Base-by-base conservation (phyloP, 2,113 vertebrate genomes). In the Coryphaenoides rupestris region DNA sequence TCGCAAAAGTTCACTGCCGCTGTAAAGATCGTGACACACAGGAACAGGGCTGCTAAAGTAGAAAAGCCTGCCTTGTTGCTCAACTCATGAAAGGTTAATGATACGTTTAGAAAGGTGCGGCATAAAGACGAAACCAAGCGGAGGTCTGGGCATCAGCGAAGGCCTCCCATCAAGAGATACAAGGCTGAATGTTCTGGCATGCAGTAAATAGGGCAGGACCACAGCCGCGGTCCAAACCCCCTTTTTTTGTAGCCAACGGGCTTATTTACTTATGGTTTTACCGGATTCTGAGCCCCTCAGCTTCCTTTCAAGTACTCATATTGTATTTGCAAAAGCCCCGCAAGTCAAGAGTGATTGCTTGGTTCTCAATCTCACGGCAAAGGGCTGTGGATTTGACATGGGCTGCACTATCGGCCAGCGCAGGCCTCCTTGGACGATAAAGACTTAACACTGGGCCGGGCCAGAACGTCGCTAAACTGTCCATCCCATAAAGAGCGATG, bases 201-300 rank as follows among this genome's bases (percentile, higher is more conserved):
- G 33, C 72, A 73, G 76, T 80, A 84, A 84, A 82, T 76, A 82
- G 79, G 73, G 84, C 74, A 80, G 70, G 72, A 84, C 78, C 73
- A 68, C 72, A 69, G 77, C 75, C 67, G 66, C 70, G 76, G 70
- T 75, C 65, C 77, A 83, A 86, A 81, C 69, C 79, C 79, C 72
- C 70, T 69, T 66, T 77, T 82, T 84, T 78, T 86, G 82, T 83
- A 40, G 33, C 86, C 82, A 84, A 87, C 81, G 78, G 78, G 80
- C 85, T 90, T 87, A 89, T 86, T 87, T 83, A 77, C 82, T 85
- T 86, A 85, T 56, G 73, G 74, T 81, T 77, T 87, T 82, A 86
- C 74, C 63, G 84, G 75, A 87, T 86, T 85, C 77, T 76, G 76
- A 84, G 82, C 75, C 79, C 81, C 84, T 84, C 84, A 78, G 79